A percentile compares a stretch with the other conserved stretches of the same genome.
Evolutionary conservation across 2,113 vertebrate species (phyloP).

Genomic region (Eulemur rufifrons): DNA sequence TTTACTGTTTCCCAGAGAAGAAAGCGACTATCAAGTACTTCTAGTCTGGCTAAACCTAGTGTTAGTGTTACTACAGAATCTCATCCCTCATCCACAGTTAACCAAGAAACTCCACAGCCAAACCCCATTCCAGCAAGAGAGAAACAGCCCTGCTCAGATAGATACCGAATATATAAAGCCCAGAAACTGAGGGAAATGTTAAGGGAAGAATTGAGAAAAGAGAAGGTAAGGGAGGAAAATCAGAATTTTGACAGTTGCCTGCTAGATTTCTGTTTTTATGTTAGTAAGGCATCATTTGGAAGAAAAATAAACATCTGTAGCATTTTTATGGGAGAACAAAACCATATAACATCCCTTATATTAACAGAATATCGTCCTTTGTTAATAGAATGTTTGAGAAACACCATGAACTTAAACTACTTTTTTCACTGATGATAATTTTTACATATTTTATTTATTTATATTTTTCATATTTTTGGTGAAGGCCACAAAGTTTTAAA

Average conservation of each 20-base stretch:
- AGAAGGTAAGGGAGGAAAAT: slow-evolving; percentile 87
- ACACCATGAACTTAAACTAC: neutral
- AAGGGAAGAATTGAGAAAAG: slow-evolving; percentile 91
- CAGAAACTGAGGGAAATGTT: slow-evolving; percentile 93
- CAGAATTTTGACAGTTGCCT: neutral
- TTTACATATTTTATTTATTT: slow-evolving; percentile 7
- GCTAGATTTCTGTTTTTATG: slow-evolving; percentile 9
- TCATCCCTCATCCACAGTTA: slow-evolving; percentile 58
- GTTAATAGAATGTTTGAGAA: slow-evolving; percentile 26
- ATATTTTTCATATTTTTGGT: slow-evolving; percentile 14
- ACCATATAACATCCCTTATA: neutral
- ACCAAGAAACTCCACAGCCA: slow-evolving; percentile 68
- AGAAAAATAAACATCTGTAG: neutral
- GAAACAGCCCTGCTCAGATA: slow-evolving; percentile 83
- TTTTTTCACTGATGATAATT: neutral
- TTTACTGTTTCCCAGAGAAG: slow-evolving; percentile 87
- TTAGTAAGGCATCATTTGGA: neutral
- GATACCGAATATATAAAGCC: slow-evolving; percentile 91
- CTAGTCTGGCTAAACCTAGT: slow-evolving; percentile 86
- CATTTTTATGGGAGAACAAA: slow-evolving; percentile 11
- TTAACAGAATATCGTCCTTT: neutral
- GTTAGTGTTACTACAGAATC: slow-evolving; percentile 81
- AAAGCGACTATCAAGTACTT: slow-evolving; percentile 90
- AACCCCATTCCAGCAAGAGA: slow-evolving; percentile 67
- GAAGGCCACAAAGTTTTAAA: neutral